Conservation (phyloP, 2,113 vertebrate genomes). For the human (Homo sapiens) region GRCh38 chr18:64886501-64887000, state of each 20-base stretch:
- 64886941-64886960: background rate
- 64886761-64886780: conserved; percentile 16
- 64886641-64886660: background rate
- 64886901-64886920: background rate
- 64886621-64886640: background rate
- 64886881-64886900: background rate
- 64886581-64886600: background rate
- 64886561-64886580: background rate
- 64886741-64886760: background rate
- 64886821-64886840: background rate
- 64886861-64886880: background rate
- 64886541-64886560: background rate
- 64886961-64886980: background rate
- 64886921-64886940: background rate
- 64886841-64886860: background rate
- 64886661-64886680: conserved; percentile 1
- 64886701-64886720: background rate
- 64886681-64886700: background rate
- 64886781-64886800: background rate
- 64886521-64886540: conserved; percentile 8
- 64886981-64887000: background rate
- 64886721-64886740: background rate
- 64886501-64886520: background rate
- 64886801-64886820: background rate
- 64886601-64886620: background rate